A percentile compares a stretch with the other conserved stretches of the same genome.
These are phyloP conservation scores for Cotesia vestalis DNA, from an alignment of 1,140 invertebrate genomes.

Conservation along the genomic window DNA sequence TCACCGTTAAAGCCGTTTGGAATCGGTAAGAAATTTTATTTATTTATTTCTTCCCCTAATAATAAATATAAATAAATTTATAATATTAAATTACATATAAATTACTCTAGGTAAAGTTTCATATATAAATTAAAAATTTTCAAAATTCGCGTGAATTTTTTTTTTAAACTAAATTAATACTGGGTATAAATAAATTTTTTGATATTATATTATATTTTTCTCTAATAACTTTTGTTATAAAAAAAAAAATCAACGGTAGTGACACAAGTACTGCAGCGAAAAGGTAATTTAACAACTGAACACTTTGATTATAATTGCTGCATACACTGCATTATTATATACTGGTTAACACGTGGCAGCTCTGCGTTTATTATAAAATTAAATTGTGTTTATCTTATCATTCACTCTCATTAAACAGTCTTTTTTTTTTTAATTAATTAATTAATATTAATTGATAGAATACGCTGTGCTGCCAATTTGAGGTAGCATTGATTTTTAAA, in stretches of 20 bases:
- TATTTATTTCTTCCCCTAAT: background rate
- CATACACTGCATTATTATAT: constrained; percentile 31
- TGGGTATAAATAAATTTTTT: constrained; percentile 43
- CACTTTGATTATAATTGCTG: constrained; percentile 23
- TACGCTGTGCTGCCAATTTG: constrained; percentile 48
- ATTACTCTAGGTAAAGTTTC: no score
- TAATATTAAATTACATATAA: background rate
- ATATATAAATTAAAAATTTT: no score
- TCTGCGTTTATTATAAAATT: constrained; percentile 38
- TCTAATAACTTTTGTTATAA: constrained; percentile 47
- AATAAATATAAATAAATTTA: constrained; percentile 12
- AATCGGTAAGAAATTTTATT: constrained; percentile 72
- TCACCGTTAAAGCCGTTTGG: constrained; percentile 78
- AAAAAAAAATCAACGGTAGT: constrained; percentile 49
- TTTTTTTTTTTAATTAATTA: constrained; percentile 18
- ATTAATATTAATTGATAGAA: constrained; percentile 17
- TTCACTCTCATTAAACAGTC: background rate
- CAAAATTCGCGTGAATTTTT: no score
- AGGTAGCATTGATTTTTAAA: constrained; percentile 38
- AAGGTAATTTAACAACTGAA: constrained; percentile 53
- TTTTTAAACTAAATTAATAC: no score
- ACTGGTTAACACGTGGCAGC: constrained; percentile 40
- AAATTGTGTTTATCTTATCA: background rate
- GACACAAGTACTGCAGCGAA: constrained; percentile 57
- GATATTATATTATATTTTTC: constrained; percentile 36